Evolutionary conservation across 2,797 vertebrate species (phyloP), one percentile per base, ranked within the genome.

Genomic region (Phrynocephalus forsythii): DNA sequence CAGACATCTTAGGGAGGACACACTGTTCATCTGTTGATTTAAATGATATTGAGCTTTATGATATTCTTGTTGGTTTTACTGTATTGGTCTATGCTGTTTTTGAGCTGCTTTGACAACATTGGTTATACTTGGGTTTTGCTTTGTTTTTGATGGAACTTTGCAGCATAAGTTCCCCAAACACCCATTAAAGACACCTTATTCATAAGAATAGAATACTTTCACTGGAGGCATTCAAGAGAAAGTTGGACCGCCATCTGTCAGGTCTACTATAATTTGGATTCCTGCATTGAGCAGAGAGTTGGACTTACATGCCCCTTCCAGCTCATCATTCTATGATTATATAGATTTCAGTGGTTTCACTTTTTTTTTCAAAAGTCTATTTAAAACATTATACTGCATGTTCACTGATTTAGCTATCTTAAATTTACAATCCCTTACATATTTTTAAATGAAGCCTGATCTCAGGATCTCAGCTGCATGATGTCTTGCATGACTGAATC

Each of bases 401-500:
- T 26, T 38, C 72, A 13, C 26, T 26, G 7, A 63, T 68, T 28
- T 68, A 60, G 83, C 44, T 50, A 52, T 83, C 18, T 68, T 30
- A 81, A 87, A 80, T 52, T 80, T 72, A 80, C 24, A 83, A 50
- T 56, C 24, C 68, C 68, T 38, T 68, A 66, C 63, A 66, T 75
- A 30, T 79, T 86, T 66, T 75, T 48, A 30, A 83, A 83, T 44
- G 18, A 63, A 72, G 68, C 69, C n/a, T 30, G 56, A 48, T 69
- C 81, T 90, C 80, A 84, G 82, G 73, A 81, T 77, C 89, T 6
- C 80, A 78, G 66, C 63, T 82, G 50, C 18, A 84, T 63, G 67
- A 38, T 38, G 28, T 56, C 71, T 68, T 83, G 38, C 72, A 38
- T 44, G 52, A 75, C 63, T 73, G 71, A 68, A 15, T 77, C 60